These are phyloP conservation scores for Fopius arisanus DNA, from an alignment of 1,140 invertebrate genomes.

Conservation along the genomic window DNA sequence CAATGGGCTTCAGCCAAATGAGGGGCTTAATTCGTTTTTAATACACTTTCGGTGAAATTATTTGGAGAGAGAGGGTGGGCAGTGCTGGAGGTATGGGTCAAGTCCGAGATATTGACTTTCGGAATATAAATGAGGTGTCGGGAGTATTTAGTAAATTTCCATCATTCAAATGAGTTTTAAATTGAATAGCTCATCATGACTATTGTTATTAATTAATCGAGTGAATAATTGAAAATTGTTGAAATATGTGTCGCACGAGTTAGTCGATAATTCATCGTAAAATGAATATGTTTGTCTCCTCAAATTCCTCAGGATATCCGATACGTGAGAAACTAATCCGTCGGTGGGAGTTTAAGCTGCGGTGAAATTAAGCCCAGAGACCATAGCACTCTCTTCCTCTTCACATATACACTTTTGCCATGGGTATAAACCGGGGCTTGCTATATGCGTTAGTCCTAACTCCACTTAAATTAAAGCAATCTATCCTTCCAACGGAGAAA, in stretches of 20 bases:
- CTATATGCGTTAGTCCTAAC: slow-evolving; percentile 44
- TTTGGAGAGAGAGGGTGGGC: not conserved
- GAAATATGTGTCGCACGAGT: not conserved
- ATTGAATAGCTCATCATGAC: no score
- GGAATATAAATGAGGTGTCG: no score
- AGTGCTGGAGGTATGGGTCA: not conserved
- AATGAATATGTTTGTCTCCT: not conserved
- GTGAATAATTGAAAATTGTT: no score
- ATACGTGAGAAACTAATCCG: slow-evolving; percentile 40
- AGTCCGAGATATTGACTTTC: not conserved
- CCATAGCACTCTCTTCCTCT: slow-evolving; percentile 31
- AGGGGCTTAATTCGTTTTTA: not conserved
- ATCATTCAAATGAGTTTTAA: no score
- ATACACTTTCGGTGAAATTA: not conserved
- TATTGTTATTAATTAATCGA: no score
- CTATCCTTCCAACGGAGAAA: slow-evolving; percentile 49
- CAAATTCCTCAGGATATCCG: not conserved
- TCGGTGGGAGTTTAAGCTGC: slow-evolving; percentile 34
- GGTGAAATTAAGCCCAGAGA: slow-evolving; percentile 39
- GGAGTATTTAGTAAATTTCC: no score
- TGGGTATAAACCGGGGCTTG: slow-evolving; percentile 34
- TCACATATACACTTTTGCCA: slow-evolving; percentile 37
- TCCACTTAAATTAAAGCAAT: slow-evolving; percentile 62
- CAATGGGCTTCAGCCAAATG: not conserved
- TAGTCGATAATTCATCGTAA: not conserved